Base-by-base conservation (phyloP, 2,113 vertebrate species). In the Aepyceros melampus region DNA sequence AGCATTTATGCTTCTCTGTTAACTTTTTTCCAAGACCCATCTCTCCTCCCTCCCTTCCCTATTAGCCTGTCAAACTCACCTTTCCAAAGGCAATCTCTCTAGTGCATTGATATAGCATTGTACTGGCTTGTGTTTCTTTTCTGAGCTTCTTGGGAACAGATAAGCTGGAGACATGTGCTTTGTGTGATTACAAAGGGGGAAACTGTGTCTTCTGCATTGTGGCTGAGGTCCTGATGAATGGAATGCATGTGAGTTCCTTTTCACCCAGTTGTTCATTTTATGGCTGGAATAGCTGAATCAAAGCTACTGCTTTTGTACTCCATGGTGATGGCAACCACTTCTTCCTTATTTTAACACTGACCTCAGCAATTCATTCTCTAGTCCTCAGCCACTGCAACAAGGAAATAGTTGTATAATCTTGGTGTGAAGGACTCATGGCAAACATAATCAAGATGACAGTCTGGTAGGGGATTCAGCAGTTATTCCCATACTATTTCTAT, bases 161-260 rank as follows among this genome's bases (percentile, higher is more conserved):
- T n/a, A 62, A 64, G 27, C 15, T 97, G 76, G 97, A 96, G 92
- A 74, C 86, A 83, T 84, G 82, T 40, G 55, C 60, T 74, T 93
- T 79, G 14, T 45, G 4, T 53, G 33, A 55, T 85, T 12, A 49
- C 40, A 49, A 74, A 19, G 87, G 16, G 47, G n/a, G 25, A 64
- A 56, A 92, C 27, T 33, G 36, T 0, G 12, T 83, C 47, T 89
- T 76, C 27, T 74, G 67, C 19, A 13, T 4, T 45, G 13, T 25
- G 17, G 47, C 36, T 45, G 6, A 85, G 13, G 29, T 71, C 91
- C 89, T 87, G 58, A 96, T 43, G 53, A 76, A 33, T 14, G 43
- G 21, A 58, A 23, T 11, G 12, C 82, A 25, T 7, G 2, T 19
- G 36, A 81, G 36, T 60, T 82, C 11, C 40, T 49, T 88, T 81